Percentiles rank a stretch among this genome's conserved stretches.
Conservation (phyloP, 1,140 invertebrate genomes). For the Helicoverpa zea region DNA sequence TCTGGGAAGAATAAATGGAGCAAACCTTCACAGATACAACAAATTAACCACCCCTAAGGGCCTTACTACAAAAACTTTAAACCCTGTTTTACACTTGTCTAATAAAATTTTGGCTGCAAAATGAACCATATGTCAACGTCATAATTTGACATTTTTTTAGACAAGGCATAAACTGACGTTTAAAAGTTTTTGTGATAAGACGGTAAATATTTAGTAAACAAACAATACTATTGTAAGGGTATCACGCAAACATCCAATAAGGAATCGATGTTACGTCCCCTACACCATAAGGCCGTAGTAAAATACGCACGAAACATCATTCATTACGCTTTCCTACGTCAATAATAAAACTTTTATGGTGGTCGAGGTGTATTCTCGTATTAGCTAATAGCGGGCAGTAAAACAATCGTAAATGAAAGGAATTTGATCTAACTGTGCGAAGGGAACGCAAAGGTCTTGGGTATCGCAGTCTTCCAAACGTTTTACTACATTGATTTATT, state of each 20-base stretch:
- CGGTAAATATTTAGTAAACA: slow-evolving; percentile 24
- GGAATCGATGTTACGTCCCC: slow-evolving; percentile 15
- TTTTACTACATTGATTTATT: background rate
- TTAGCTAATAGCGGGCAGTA: slow-evolving; percentile 41
- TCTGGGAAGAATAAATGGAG: no score
- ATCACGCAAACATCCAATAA: slow-evolving; percentile 31
- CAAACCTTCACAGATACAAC: no score
- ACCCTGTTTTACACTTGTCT: no score
- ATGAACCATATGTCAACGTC: no score
- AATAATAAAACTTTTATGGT: slow-evolving; percentile 34
- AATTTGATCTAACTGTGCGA: slow-evolving; percentile 14
- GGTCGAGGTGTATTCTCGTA: slow-evolving; percentile 34
- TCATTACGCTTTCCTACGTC: background rate
- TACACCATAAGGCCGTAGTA: slow-evolving; percentile 13
- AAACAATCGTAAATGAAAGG: slow-evolving; percentile 39
- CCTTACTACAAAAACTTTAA: no score
- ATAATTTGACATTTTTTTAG: no score
- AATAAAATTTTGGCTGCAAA: no score
- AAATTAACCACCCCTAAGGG: background rate
- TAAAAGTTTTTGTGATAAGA: no score
- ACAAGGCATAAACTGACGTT: no score
- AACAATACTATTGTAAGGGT: slow-evolving; percentile 27
- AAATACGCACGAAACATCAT: slow-evolving; percentile 22
- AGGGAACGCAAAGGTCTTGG: background rate
- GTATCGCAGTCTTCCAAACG: background rate